These are phyloP conservation scores for Equus przewalskii DNA, from an alignment of 2,113 vertebrate genomes.

Conservation along the genomic window DNA sequence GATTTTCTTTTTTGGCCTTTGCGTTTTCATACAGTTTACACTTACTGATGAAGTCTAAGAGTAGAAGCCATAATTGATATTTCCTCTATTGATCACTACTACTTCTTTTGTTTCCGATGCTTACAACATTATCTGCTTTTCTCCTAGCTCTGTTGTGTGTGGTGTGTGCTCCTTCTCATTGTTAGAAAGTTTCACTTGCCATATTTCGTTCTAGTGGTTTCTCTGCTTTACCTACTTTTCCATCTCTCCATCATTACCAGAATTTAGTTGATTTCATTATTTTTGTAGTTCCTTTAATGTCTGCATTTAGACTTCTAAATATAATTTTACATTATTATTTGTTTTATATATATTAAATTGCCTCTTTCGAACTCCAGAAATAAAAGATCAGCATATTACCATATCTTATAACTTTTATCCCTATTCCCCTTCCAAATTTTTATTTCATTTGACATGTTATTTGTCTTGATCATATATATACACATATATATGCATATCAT, in stretches of 20 bases:
- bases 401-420: neutral
- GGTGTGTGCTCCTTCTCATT: accelerated
- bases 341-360: neutral
- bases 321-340: neutral
- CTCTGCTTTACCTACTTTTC: neutral
- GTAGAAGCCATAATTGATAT: accelerated
- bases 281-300: neutral
- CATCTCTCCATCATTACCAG: neutral
- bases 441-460: neutral
- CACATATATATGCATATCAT: neutral
- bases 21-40: neutral
- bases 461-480: neutral
- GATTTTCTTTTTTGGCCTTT: neutral
- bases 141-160: neutral
- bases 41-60: neutral
- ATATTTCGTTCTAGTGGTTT: neutral
- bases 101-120: neutral
- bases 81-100: too few relatives aligned
- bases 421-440: neutral
- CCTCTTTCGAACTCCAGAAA: neutral
- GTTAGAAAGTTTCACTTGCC: neutral
- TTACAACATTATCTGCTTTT: neutral
- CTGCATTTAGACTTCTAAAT: neutral
- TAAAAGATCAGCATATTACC: neutral
- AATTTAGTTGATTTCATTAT: neutral